Evolutionary conservation across 1,140 invertebrate species (phyloP).

Genomic region (Bicyclus anynana): DNA sequence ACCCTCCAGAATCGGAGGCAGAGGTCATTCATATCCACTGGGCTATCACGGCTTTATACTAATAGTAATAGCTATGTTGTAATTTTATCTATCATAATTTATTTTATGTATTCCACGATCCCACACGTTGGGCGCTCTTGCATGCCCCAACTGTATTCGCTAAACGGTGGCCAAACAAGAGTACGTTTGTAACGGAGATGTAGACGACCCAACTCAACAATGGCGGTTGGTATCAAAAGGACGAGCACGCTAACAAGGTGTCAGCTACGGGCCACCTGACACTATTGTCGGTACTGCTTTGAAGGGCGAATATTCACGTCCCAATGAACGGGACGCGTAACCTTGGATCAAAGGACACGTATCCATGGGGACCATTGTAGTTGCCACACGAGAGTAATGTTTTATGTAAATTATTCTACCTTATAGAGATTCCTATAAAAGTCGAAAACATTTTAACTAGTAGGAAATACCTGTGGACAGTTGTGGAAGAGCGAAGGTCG

Average conservation of each 20-base stretch:
- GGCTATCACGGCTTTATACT: no score
- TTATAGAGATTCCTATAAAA: no score
- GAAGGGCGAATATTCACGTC: slow-evolving; percentile 56
- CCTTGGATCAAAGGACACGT: slow-evolving; percentile 29
- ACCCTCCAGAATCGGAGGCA: no score
- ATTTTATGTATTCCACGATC: no score
- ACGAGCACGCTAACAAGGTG: slow-evolving; percentile 56
- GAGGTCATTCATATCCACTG: no score
- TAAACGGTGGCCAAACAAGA: slow-evolving; percentile 9
- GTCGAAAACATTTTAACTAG: no score
- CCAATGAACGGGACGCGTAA: slow-evolving; percentile 46
- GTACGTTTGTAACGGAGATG: slow-evolving; percentile 49
- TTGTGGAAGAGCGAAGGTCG: no score
- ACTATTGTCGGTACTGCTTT: slow-evolving; percentile 53
- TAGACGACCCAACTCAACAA: slow-evolving; percentile 50
- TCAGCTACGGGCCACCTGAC: slow-evolving; percentile 48
- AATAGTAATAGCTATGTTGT: no score
- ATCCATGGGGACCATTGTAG: background rate
- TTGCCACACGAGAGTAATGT: background rate
- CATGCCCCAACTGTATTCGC: background rate
- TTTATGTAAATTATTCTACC: background rate
- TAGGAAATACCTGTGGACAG: no score
- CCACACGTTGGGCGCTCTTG: no score
- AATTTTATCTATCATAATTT: no score
- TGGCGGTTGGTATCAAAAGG: slow-evolving; percentile 53